Evolutionary conservation across 2,113 vertebrate genomes (phyloP).

Genomic region (Asarcornis scutulata): DNA sequence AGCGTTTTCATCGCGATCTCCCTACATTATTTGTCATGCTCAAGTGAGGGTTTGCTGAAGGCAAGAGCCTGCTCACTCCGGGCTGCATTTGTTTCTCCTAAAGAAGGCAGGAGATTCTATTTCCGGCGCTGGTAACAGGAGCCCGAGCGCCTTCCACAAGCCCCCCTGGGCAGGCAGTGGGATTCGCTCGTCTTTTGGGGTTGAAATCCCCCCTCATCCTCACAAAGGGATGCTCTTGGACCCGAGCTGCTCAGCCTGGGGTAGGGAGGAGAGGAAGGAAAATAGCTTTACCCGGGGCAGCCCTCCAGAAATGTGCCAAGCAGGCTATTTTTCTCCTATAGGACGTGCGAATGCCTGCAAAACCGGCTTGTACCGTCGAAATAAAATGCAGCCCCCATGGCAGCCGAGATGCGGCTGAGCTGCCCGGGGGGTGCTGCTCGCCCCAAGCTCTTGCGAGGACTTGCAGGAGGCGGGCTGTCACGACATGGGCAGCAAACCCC

Average conservation of each 20-base stretch:
- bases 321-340: fast-evolving
- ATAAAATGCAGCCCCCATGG: not conserved
- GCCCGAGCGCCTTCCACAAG: not conserved
- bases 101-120: slow-evolving; percentile 50
- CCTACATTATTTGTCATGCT: slow-evolving; percentile 49
- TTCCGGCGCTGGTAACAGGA: slow-evolving; percentile 52
- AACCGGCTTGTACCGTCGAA: not conserved
- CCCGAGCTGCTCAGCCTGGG: not conserved
- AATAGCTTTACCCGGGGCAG: fast-evolving
- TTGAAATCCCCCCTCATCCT: not conserved
- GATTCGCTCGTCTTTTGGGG: not conserved
- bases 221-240: not conserved
- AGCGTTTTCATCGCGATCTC: slow-evolving; percentile 17
- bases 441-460: not conserved
- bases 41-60: slow-evolving; percentile 22
- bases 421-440: not conserved
- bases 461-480: not conserved
- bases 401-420: not conserved
- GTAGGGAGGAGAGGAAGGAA: not conserved
- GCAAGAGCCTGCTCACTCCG: not conserved
- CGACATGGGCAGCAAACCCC: not conserved
- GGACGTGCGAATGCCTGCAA: not conserved
- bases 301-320: not conserved
- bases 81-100: slow-evolving; percentile 36
- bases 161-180: not conserved